Percentiles rank a stretch among this genome's conserved stretches.
Conservation (phyloP, 2,888 invertebrate genomes). For the Apocheima hispidaria region DNA sequence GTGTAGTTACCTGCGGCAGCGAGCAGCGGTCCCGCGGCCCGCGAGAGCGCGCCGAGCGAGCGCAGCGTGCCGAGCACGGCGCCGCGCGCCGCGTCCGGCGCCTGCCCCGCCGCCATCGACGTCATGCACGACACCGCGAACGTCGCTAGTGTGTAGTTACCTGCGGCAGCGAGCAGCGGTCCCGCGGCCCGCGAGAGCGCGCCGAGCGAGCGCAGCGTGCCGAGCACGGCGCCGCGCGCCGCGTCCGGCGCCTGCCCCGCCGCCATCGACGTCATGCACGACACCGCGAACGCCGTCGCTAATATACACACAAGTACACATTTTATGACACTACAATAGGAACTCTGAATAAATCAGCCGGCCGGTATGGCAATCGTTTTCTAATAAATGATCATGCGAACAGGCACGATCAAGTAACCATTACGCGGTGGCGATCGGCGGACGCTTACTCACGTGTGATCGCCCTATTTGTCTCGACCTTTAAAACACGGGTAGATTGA, state of each 20-base stretch:
- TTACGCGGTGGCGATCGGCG: too few relatives aligned
- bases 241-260: constrained; percentile 90
- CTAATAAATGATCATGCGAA: too few relatives aligned
- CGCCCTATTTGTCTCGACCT: too few relatives aligned
- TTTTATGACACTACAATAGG: not conserved
- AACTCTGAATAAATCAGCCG: not conserved
- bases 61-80: constrained; percentile 97
- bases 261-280: constrained; percentile 97
- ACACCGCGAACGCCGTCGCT: constrained; percentile 97
- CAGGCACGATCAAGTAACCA: too few relatives aligned
- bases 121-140: constrained; percentile 98
- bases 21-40: constrained; percentile 96
- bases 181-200: constrained; percentile 97
- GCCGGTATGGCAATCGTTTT: too few relatives aligned
- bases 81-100: too few relatives aligned
- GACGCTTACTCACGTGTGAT: too few relatives aligned
- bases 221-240: constrained; percentile 97
- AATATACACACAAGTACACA: constrained; percentile 3
- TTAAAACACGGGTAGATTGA: too few relatives aligned
- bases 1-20: too few relatives aligned
- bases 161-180: constrained; percentile 94
- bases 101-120: constrained; percentile 94
- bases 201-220: constrained; percentile 97
- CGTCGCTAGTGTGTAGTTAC: constrained; percentile 88
- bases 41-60: constrained; percentile 96